Evolutionary conservation across 2,797 vertebrate species (phyloP), one percentile per base, ranked within the genome.

Genomic region (Oreortyx pictus): DNA sequence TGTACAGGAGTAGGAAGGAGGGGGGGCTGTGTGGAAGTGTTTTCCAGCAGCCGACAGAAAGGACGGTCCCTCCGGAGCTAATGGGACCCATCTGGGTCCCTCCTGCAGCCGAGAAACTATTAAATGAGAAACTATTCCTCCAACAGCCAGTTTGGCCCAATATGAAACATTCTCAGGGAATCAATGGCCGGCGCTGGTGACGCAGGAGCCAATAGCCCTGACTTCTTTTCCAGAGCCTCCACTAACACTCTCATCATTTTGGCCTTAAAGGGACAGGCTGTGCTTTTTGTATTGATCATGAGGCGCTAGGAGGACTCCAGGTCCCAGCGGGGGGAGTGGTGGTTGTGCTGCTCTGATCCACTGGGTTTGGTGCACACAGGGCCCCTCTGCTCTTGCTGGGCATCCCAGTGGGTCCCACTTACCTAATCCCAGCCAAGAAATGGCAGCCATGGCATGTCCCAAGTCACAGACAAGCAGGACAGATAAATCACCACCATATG

Each of bases 51-150:
- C 92, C 85, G 70, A 81, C 37, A 77, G 88, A 84, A 93, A 96
- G 91, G 94, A 92, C 0, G 19, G 82, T 95, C 91, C 94, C 94
- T 95, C 70, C 0, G 7, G 92, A 96, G 92, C 92, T 97, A 96
- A 96, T 81, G 46, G 92, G 95, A 93, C 95, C 95, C 95, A 97
- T 91, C 97, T 97, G 96, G 93, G 92, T 94, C 93, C 83, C 11
- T 6, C 50, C 91, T 96, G 89, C 72, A 94, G 93, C 91, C 27
- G 82, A 93, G 92, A 94, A 95, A 41, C 39, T 95, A 94, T 96
- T 96, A 95, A 96, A 96, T 96, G 93, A 96, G 96, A 97, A 97
- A 97, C 94, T 93, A 96, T 96, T 94, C 96, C 86, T 7, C 95
- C 96, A 94, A 94, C 96, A 96, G 96, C 95, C 94, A 94, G 80